Conservation (phyloP, 1,140 invertebrate genomes). For the Pomacea maculata region DNA sequence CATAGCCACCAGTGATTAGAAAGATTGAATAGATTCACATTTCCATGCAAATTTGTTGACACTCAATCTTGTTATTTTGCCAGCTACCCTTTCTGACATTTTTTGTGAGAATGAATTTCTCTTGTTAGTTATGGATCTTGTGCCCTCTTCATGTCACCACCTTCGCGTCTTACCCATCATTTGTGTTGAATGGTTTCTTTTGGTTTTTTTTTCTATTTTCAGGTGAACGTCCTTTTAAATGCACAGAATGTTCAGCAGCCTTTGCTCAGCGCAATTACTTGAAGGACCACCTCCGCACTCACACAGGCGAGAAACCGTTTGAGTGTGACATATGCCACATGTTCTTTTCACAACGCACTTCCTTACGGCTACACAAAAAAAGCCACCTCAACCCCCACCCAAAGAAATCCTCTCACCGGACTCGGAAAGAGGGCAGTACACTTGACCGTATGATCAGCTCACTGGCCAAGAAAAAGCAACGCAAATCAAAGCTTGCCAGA, state of each 20-base stretch:
- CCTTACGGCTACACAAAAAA: conserved; percentile 18
- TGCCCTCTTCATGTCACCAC: no score
- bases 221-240: conserved; percentile 22
- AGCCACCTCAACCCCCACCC: conserved; percentile 19
- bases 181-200: background rate
- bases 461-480: conserved; percentile 13
- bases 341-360: conserved; percentile 19
- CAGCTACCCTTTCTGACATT: background rate
- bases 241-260: conserved; percentile 16
- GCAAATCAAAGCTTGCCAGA: background rate
- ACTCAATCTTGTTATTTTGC: background rate
- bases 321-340: conserved; percentile 12
- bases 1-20: background rate
- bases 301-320: conserved; percentile 21
- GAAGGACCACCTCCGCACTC: conserved; percentile 18
- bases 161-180: background rate
- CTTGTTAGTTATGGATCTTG: no score
- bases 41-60: background rate
- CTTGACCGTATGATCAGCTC: conserved; percentile 23
- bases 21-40: background rate
- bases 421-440: conserved; percentile 13
- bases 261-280: conserved; percentile 22
- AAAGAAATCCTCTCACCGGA: conserved; percentile 2
- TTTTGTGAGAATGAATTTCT: no score
- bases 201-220: background rate